Conservation (phyloP, 2,888 invertebrate genomes). For the Eurytoma californica region DNA sequence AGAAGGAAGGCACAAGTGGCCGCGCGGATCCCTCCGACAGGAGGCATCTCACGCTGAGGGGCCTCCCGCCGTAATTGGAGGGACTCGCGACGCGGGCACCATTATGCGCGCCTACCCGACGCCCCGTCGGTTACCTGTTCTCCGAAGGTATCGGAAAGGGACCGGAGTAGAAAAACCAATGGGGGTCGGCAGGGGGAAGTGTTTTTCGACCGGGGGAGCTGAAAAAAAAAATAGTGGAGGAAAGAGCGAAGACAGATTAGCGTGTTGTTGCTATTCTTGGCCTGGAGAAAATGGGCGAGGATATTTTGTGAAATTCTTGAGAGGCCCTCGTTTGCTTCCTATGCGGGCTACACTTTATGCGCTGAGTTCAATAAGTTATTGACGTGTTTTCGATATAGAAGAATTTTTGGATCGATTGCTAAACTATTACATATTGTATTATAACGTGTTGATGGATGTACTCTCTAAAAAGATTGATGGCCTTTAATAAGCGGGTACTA, state of each 20-base stretch:
- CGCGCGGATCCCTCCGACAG: not conserved
- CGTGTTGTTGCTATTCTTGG: not conserved
- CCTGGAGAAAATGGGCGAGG: not conserved
- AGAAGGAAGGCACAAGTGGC: not conserved
- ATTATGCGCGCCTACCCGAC: not conserved
- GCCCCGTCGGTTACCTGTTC: constrained; percentile 14
- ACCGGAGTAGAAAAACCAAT: not conserved
- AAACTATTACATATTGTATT: too few species aligned
- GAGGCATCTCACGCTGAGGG: constrained; percentile 6
- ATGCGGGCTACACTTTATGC: too few species aligned
- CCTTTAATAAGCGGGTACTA: too few species aligned
- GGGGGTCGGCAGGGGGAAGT: not conserved
- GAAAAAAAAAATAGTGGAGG: not conserved
- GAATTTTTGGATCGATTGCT: too few species aligned
- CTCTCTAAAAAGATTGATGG: too few species aligned
- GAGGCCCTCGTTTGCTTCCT: too few species aligned
- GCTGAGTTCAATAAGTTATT: too few species aligned
- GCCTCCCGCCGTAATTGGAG: constrained; percentile 2
- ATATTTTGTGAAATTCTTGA: too few species aligned
- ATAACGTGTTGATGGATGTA: too few species aligned
- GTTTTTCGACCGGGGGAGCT: not conserved
- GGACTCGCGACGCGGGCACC: not conserved
- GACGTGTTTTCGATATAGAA: too few species aligned
- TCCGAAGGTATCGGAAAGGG: constrained; percentile 3
- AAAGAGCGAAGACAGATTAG: not conserved